These are phyloP conservation scores for Clupea harengus DNA, from an alignment of 2,113 vertebrate genomes.

Conservation along the genomic window DNA sequence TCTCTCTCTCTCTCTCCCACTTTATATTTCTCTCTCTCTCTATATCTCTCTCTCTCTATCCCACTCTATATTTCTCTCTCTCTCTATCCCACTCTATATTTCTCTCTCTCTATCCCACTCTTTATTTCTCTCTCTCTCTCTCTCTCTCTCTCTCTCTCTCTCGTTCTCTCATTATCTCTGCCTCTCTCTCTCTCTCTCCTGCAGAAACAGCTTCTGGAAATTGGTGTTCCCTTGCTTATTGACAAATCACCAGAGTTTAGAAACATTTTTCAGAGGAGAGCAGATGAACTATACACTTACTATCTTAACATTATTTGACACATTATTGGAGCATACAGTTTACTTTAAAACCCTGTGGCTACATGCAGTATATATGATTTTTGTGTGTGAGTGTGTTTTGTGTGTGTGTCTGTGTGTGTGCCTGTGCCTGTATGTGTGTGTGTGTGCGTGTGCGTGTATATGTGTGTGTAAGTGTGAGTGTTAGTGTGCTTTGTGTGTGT, in stretches of 20 bases:
- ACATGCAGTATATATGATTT: not conserved
- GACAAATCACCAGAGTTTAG: not conserved
- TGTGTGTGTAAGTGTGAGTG: constrained; percentile 12
- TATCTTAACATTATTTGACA: no score
- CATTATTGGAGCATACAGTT: no score
- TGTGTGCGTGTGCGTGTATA: not conserved
- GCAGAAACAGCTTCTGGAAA: no score
- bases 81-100: not conserved
- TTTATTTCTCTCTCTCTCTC: not conserved
- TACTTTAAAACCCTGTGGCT: not conserved
- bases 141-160: not conserved
- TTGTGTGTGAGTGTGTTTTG: not conserved
- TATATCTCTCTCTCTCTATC: no score
- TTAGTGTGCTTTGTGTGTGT: constrained; percentile 19
- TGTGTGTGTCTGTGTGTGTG: not conserved
- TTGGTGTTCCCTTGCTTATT: not conserved
- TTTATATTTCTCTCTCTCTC: not conserved
- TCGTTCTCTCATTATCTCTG: no score
- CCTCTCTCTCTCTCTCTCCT: not conserved
- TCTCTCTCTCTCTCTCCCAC: not conserved
- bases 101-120: not conserved
- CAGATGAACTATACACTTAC: not conserved
- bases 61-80: not conserved
- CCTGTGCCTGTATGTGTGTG: not conserved
- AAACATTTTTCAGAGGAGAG: not conserved